Evolutionary conservation across 1,140 invertebrate species (phyloP).

Genomic region (Brachionus rubens): DNA sequence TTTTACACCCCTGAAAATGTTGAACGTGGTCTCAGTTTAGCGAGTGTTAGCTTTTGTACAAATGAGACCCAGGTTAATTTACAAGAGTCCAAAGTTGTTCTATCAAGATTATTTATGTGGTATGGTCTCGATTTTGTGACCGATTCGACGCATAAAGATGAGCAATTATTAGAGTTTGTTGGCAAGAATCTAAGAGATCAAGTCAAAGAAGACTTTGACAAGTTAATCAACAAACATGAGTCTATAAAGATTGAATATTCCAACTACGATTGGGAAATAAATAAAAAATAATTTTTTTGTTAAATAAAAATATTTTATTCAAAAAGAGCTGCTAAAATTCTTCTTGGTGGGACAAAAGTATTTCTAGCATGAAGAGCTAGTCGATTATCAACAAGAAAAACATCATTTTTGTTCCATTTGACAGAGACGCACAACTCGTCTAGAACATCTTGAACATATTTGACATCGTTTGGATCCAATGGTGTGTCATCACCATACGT

Average conservation of each 20-base stretch:
- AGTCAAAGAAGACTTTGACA: background rate
- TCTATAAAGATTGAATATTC: background rate
- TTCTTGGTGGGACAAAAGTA: conserved; percentile 51
- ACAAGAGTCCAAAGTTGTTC: background rate
- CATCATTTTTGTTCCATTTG: conserved; percentile 51
- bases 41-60: conserved; percentile 8
- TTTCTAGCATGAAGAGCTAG: conserved; percentile 52
- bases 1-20: conserved; percentile 19
- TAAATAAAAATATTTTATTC: conserved; percentile 9
- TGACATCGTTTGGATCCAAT: conserved; percentile 50
- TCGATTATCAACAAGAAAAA: conserved; percentile 52
- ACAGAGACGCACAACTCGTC: conserved; percentile 51
- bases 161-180: background rate
- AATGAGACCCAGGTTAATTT: conserved; percentile 9
- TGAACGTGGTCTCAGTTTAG: background rate
- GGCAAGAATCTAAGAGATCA: background rate
- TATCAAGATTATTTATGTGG: conserved; percentile 45
- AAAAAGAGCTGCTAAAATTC: conserved; percentile 52
- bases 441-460: conserved; percentile 49
- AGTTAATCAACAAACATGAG: background rate
- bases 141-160: background rate
- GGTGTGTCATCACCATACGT: conserved; percentile 50
- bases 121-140: conserved; percentile 28
- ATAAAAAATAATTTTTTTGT: background rate
- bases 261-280: conserved; percentile 1